phyloP scores from a whole-genome alignment of 1,140 invertebrate species.

The Scaptomyza montana region DNA sequence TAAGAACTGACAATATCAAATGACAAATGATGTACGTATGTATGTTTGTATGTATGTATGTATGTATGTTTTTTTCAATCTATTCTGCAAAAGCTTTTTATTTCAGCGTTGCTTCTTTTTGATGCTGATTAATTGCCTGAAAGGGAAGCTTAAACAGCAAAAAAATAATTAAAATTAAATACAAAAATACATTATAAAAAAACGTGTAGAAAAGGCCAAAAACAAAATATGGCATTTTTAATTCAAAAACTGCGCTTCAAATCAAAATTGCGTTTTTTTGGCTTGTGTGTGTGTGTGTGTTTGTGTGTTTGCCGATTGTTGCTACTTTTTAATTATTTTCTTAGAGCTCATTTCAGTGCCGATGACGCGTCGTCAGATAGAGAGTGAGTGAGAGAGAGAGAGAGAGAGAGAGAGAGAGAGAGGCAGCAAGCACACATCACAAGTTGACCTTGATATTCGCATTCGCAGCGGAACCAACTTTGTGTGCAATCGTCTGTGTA shows the following conservation, averaged over 20 bases:
- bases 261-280: constrained; percentile 61
- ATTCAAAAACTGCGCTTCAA: constrained; percentile 77
- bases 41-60: no score
- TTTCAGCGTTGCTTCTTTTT: constrained; percentile 9
- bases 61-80: no score
- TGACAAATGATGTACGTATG: not conserved
- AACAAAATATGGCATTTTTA: constrained; percentile 72
- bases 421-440: constrained; percentile 63
- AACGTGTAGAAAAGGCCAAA: constrained; percentile 39
- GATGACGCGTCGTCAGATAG: constrained; percentile 11
- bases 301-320: constrained; percentile 35
- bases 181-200: constrained; percentile 17
- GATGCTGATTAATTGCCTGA: constrained; percentile 41
- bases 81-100: no score
- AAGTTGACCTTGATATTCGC: constrained; percentile 82
- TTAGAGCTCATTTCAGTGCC: constrained; percentile 63
- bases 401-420: not conserved
- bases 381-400: no score
- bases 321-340: constrained; percentile 76
- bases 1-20: not conserved
- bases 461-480: constrained; percentile 80
- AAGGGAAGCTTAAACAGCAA: constrained; percentile 23
- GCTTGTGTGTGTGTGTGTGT: no score
- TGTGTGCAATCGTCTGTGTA: constrained; percentile 38
- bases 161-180: not conserved